Conservation (phyloP, 2,113 vertebrate species). For the Micronycteris hirsuta region DNA sequence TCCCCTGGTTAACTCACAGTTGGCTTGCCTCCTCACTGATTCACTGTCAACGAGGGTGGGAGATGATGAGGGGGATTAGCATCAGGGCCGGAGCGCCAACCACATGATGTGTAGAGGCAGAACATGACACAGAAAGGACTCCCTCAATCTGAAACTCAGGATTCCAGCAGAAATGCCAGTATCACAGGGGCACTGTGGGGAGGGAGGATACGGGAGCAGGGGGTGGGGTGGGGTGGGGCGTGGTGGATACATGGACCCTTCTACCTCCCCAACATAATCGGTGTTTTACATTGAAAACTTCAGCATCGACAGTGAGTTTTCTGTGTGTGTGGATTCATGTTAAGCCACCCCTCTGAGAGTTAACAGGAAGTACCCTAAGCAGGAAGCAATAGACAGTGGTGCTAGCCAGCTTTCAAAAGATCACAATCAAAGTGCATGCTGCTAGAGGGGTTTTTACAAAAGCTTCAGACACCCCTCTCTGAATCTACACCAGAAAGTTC, state of each 20-base stretch:
- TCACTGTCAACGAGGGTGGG: background rate
- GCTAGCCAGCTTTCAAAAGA: background rate
- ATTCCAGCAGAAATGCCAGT: background rate
- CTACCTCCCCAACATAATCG: background rate
- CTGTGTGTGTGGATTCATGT: background rate
- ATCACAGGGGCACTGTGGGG: background rate
- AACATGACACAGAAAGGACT: background rate
- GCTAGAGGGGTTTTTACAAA: background rate
- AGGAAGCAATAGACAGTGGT: background rate
- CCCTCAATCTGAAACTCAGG: background rate
- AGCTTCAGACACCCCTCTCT: background rate
- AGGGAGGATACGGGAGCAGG: no score
- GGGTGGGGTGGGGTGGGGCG: no score
- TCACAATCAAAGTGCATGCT: background rate
- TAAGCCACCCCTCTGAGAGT: background rate
- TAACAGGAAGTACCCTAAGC: background rate
- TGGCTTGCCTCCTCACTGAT: background rate
- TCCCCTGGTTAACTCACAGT: background rate
- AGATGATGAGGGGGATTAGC: background rate
- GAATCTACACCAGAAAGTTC: background rate
- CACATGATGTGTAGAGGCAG: background rate
- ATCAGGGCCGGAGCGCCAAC: background rate
- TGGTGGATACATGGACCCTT: background rate
- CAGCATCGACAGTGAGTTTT: background rate
- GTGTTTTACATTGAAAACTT: background rate